Evolutionary conservation across 1,140 invertebrate genomes (phyloP), one percentile per base, ranked within the genome.

Genomic region (Zaprionus nigranus): DNA sequence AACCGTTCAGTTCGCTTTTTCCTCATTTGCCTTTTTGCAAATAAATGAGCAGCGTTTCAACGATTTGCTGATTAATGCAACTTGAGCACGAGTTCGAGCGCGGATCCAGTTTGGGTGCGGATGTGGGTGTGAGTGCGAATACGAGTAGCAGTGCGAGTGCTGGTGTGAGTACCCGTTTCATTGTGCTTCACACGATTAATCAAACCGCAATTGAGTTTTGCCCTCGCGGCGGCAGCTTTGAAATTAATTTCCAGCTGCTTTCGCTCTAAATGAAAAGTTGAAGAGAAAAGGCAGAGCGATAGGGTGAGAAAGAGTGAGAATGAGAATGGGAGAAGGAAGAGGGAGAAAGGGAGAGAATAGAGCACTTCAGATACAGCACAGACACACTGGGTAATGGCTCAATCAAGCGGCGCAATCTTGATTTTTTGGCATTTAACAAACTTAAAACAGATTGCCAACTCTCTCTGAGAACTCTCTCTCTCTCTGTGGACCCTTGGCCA

Each of bases 1-100:
- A 46, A 34, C 49, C 24, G 28, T 53, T 30, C 40, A 17, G 40
- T 74, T 57, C 24, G 13, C 53, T 57, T 53, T 75, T 54, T 65
- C 60, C 64, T 81, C 87, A 88, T 88, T 83, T 88, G 81, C 78
- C 80, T 82, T 84, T 78, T 84, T 75, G 81, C 84, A 78, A 87
- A 87, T 87, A 88, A 88, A 88, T 88, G 84, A 88, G 85, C 84
- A 90, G 75, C 78, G 81, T 51, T 79, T 81, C 78, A 79, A 65
- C 70, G 75, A 28, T 75, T 73, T 64, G 81, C 85, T 88, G 84
- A 88, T 88, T 88, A 88, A 88, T 88, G 85, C 84, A 81, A 74
- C 82, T 84, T 75, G 66, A 88, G 62, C 63, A 63, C 61, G 53
- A 75, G 51, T 63, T 38, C 54, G 65, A 46, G 43, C 49, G 24